Percentiles rank a stretch among this genome's conserved stretches.
Conservation (phyloP, 1,140 invertebrate species). For the Periplaneta americana region DNA sequence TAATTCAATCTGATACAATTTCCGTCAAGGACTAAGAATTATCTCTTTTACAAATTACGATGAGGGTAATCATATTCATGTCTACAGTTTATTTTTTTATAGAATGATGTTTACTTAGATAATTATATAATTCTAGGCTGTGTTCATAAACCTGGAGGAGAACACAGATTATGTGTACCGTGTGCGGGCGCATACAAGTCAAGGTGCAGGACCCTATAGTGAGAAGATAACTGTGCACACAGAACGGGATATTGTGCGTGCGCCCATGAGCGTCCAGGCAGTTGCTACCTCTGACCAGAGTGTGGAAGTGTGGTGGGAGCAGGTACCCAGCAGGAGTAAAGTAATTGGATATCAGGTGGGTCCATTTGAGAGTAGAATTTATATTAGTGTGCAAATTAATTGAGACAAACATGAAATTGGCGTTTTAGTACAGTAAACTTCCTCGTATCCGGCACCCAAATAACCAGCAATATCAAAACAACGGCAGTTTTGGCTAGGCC, state of each 20-base stretch:
- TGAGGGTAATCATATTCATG: too few relatives aligned
- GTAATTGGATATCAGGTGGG: constrained; percentile 73
- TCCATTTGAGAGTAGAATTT: background rate
- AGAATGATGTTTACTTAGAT: too few relatives aligned
- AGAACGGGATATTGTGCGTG: constrained; percentile 79
- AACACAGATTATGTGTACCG: constrained; percentile 94
- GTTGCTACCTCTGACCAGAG: constrained; percentile 88
- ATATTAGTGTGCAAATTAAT: too few relatives aligned
- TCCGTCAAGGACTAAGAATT: too few relatives aligned
- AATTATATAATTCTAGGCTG: constrained; percentile 61
- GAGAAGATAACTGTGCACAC: constrained; percentile 79
- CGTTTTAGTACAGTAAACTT: too few relatives aligned
- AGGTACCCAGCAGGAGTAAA: constrained; percentile 77
- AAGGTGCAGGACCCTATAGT: constrained; percentile 86
- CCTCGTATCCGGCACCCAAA: too few relatives aligned
- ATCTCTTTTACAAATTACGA: too few relatives aligned
- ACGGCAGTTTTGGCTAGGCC: too few relatives aligned
- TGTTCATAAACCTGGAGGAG: constrained; percentile 90
- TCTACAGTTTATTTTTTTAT: too few relatives aligned
- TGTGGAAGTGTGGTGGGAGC: constrained; percentile 94
- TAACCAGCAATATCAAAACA: too few relatives aligned
- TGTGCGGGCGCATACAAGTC: constrained; percentile 84
- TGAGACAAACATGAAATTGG: too few relatives aligned
- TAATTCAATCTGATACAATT: too few relatives aligned
- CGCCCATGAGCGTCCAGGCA: constrained; percentile 86